Evolutionary conservation across 2,113 vertebrate genomes (phyloP).

Genomic region (Vicugna pacos): DNA sequence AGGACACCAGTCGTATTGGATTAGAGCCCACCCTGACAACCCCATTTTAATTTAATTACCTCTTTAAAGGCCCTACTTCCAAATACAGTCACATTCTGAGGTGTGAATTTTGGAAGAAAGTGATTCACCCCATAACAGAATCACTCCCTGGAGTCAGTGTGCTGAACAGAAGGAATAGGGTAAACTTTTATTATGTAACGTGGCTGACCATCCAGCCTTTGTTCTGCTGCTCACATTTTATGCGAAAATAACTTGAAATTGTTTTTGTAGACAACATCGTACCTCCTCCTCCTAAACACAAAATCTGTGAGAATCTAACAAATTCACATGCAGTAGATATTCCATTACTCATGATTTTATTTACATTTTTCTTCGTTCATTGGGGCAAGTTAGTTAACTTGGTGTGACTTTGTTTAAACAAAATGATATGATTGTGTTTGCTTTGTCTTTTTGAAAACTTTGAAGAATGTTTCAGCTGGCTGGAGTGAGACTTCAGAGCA

Average conservation of each 20-base stretch:
- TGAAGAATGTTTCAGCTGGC: not conserved
- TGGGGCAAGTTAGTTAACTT: not conserved
- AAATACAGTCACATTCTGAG: not conserved
- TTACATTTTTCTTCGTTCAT: not conserved
- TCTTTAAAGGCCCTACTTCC: not conserved
- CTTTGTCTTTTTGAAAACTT: conserved; percentile 47
- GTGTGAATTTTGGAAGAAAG: not conserved
- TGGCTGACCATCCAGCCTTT: not conserved
- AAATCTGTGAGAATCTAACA: conserved; percentile 9
- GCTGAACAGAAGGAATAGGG: not conserved
- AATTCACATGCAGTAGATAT: not conserved
- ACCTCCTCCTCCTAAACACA: not conserved
- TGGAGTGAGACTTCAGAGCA: conserved; percentile 21
- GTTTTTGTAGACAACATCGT: not conserved
- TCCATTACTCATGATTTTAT: not conserved
- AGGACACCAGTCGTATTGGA: too few species aligned
- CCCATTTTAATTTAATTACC: not conserved
- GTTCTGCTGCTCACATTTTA: not conserved
- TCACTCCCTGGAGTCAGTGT: not conserved
- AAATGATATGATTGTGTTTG: not conserved
- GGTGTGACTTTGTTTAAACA: conserved; percentile 22
- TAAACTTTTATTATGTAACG: not conserved
- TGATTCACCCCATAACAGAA: not conserved
- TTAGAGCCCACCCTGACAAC: not conserved
- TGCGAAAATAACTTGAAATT: not conserved